Conservation (phyloP, 2,113 vertebrate genomes). For the Hystrix brachyura region DNA sequence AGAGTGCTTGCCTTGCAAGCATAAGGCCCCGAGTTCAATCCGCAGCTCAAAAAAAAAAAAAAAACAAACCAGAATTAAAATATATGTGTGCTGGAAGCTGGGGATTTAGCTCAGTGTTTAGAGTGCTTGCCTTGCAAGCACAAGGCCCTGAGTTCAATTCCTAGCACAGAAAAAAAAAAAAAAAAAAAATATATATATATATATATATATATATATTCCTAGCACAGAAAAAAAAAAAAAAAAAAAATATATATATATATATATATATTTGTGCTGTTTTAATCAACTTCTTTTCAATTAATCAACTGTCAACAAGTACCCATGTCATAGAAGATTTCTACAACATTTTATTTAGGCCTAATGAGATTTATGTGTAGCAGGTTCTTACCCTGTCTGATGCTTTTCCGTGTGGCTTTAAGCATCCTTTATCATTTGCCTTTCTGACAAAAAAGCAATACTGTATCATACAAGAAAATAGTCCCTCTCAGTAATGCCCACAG, state of each 20-base stretch:
- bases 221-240: no score
- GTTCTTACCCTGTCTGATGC: background rate
- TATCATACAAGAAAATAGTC: background rate
- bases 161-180: no score
- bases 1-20: no score
- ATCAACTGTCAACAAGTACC: background rate
- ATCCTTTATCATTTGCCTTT: background rate
- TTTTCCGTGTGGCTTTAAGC: background rate
- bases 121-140: no score
- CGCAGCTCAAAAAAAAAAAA: no score
- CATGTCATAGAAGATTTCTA: background rate
- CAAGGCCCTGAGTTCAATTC: no score
- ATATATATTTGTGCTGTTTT: background rate
- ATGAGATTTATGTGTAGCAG: background rate
- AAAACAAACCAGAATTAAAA: background rate
- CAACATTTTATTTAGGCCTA: background rate
- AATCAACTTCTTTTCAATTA: constrained; percentile 22
- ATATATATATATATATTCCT: no score
- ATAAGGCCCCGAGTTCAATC: no score
- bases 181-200: no score
- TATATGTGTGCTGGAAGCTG: background rate
- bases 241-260: no score
- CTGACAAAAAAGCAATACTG: background rate
- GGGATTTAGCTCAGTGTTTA: no score
- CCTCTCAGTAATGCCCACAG: background rate